Evolutionary conservation across 2,888 invertebrate genomes (phyloP).

Genomic region (Mantis religiosa): DNA sequence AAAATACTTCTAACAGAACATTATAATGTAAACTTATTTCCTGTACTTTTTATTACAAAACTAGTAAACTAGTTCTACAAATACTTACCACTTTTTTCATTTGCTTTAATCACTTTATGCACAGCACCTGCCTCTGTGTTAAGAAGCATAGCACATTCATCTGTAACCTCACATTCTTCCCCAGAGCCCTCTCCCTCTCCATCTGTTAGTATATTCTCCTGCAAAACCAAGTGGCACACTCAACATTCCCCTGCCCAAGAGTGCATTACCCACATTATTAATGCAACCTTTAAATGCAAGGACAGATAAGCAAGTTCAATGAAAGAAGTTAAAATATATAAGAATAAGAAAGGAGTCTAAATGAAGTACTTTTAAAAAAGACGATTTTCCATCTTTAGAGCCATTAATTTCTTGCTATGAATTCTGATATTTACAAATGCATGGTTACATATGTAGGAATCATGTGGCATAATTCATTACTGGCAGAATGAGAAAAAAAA

Average conservation of each 20-base stretch:
- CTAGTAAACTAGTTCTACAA: neutral
- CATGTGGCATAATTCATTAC: too few species aligned
- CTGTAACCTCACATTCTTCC: slow-evolving; percentile 48
- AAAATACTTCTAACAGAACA: too few species aligned
- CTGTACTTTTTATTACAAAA: neutral
- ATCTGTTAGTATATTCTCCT: slow-evolving; percentile 58
- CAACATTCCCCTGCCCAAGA: neutral
- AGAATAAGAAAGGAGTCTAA: neutral
- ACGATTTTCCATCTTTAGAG: too few species aligned
- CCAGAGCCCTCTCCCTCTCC: slow-evolving; percentile 42
- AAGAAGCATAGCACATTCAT: slow-evolving; percentile 68
- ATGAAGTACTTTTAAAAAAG: neutral
- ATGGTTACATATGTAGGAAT: too few species aligned
- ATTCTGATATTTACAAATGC: too few species aligned
- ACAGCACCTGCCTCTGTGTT: slow-evolving; percentile 44
- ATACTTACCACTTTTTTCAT: slow-evolving; percentile 25
- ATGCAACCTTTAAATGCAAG: neutral
- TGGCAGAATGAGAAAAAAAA: too few species aligned
- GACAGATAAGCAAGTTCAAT: neutral
- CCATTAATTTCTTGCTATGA: too few species aligned
- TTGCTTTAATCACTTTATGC: slow-evolving; percentile 27
- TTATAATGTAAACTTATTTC: neutral
- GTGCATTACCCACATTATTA: neutral
- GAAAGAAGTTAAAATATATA: neutral
- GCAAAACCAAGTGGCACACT: slow-evolving; percentile 31